Percentiles rank a stretch among this genome's conserved stretches.
These are phyloP conservation scores for Lithophane ornitopus DNA, from an alignment of 2,888 invertebrate species.

Conservation along the genomic window DNA sequence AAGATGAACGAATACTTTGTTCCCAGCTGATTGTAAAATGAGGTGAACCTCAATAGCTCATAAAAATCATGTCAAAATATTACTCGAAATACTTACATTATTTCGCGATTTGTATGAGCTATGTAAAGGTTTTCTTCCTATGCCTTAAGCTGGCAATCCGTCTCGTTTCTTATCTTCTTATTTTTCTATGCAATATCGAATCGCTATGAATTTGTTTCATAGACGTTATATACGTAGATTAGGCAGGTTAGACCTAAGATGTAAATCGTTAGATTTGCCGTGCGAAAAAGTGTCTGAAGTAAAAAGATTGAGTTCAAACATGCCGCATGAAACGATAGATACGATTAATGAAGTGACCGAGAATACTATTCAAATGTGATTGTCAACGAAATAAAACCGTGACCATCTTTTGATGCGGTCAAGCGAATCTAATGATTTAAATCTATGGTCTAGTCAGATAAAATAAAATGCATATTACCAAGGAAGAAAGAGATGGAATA, in stretches of 20 bases:
- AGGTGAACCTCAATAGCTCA: background rate
- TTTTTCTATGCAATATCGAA: slow-evolving; percentile 3
- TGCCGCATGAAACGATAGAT: background rate
- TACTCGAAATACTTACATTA: background rate
- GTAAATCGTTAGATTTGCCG: background rate
- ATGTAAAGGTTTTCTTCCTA: background rate
- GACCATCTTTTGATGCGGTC: background rate
- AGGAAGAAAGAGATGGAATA: slow-evolving; percentile 23
- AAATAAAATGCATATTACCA: background rate
- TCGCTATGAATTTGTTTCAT: slow-evolving; percentile 1
- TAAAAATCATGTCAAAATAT: slow-evolving; percentile 10
- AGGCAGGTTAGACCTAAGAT: background rate
- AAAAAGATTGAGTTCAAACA: background rate
- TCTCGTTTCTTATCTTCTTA: slow-evolving; percentile 3
- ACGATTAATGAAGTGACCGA: background rate
- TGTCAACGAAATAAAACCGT: background rate
- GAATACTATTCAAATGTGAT: background rate
- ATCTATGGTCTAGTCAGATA: background rate
- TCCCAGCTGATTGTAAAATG: background rate
- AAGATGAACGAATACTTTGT: slow-evolving; percentile 1
- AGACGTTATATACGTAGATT: background rate
- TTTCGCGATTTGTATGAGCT: slow-evolving; percentile 1
- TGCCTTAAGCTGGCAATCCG: background rate
- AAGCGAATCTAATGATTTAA: background rate
- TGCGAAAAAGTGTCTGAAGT: background rate